Conservation (phyloP, 2,113 vertebrate species). For the Arizona elegans region DNA sequence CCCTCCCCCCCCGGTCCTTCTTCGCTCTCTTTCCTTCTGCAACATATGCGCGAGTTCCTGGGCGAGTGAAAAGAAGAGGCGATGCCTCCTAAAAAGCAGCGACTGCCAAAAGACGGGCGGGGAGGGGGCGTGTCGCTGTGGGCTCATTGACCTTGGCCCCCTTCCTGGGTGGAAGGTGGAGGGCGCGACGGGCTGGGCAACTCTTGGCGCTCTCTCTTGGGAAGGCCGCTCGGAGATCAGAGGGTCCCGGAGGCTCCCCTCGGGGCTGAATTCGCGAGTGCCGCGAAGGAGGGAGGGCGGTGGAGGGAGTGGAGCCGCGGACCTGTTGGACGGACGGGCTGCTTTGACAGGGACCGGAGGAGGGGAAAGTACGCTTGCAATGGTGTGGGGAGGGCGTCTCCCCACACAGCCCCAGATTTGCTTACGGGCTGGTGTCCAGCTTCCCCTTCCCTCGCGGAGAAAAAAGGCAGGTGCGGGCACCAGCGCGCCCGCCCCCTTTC, state of each 20-base stretch:
- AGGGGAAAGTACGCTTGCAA: not conserved
- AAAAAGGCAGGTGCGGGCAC: not conserved
- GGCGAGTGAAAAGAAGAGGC: not conserved
- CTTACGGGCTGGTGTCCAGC: not conserved
- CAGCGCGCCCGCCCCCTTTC: conserved; percentile 40
- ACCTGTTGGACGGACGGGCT: not conserved
- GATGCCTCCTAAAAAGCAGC: not conserved
- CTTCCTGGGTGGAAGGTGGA: not conserved
- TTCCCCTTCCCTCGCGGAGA: not conserved
- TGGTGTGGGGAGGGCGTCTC: not conserved
- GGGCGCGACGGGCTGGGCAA: too few species aligned
- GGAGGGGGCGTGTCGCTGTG: not conserved
- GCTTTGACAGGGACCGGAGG: not conserved
- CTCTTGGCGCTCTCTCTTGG: not conserved
- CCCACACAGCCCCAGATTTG: not conserved
- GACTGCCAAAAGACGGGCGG: not conserved
- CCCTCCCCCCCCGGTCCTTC: not conserved
- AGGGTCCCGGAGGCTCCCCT: not conserved
- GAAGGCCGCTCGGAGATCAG: not conserved
- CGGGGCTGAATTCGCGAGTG: not conserved
- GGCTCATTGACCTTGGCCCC: not conserved
- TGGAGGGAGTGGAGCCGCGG: not conserved
- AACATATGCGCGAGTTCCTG: not conserved
- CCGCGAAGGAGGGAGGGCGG: not conserved
- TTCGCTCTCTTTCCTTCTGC: not conserved